A percentile compares a stretch with the other conserved stretches of the same genome.
phyloP scores from a whole-genome alignment of 1,140 invertebrate species.

The Diplogasteroides magnus region DNA sequence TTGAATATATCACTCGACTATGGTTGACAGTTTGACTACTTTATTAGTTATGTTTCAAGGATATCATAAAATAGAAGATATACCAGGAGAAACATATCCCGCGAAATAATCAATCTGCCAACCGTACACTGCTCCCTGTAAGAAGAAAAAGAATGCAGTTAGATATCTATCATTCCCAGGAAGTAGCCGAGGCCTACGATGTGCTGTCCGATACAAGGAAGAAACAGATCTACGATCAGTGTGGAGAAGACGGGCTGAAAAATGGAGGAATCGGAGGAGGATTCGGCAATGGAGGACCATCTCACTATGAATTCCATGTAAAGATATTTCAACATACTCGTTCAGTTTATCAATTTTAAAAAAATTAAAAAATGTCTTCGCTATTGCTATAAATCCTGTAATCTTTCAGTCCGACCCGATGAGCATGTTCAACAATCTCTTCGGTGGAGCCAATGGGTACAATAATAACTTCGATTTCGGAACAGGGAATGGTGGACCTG shows the following conservation, averaged over 20 bases:
- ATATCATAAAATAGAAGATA: no score
- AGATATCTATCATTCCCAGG: no score
- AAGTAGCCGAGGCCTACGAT: slow-evolving; percentile 92
- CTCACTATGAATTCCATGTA: slow-evolving; percentile 16
- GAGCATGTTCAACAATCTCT: slow-evolving; percentile 78
- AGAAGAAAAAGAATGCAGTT: no score
- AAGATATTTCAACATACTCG: not conserved
- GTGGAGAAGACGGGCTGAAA: slow-evolving; percentile 92
- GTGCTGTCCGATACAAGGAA: slow-evolving; percentile 91
- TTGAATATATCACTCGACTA: slow-evolving; percentile 12
- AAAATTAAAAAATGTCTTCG: no score
- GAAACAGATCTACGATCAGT: slow-evolving; percentile 86
- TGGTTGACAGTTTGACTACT: no score
- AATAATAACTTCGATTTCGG: slow-evolving; percentile 56
- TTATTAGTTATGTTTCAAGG: no score
- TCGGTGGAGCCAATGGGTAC: slow-evolving; percentile 48
- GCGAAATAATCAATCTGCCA: no score
- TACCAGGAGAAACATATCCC: no score
- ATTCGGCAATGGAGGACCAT: slow-evolving; percentile 57
- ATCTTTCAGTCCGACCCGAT: slow-evolving; percentile 69
- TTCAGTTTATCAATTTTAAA: slow-evolving; percentile 19
- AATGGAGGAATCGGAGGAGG: slow-evolving; percentile 54
- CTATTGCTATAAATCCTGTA: slow-evolving; percentile 24
- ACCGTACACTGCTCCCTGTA: no score
- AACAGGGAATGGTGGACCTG: slow-evolving; percentile 39